Evolutionary conservation across 2,888 invertebrate species (phyloP).

Genomic region (Nephrotoma flavescens): DNA sequence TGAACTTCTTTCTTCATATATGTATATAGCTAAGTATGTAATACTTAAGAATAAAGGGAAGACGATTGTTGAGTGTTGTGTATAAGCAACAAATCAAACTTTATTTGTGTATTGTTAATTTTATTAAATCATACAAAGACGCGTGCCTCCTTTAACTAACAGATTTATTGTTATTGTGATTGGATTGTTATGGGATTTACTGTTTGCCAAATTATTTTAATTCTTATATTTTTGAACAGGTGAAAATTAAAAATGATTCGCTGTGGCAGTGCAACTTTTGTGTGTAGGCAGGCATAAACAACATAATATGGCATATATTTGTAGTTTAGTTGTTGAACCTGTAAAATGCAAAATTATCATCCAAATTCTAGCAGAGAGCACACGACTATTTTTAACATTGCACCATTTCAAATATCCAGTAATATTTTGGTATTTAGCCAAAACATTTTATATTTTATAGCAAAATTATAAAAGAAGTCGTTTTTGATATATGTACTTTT

Average conservation of each 20-base stretch:
- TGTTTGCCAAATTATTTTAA: no score
- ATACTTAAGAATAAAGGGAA: not conserved
- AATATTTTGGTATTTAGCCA: not conserved
- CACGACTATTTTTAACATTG: not conserved
- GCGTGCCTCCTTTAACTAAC: not conserved
- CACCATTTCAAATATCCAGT: not conserved
- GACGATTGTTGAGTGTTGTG: not conserved
- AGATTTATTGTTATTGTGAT: not conserved
- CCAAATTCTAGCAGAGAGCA: no score
- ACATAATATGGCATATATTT: no score
- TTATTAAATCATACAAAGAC: not conserved
- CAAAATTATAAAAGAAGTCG: not conserved
- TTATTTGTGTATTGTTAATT: not conserved
- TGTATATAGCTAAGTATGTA: not conserved
- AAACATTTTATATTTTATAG: not conserved
- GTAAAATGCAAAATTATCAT: no score
- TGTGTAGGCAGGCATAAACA: no score
- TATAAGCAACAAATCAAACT: not conserved
- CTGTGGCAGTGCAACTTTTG: no score
- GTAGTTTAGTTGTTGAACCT: no score
- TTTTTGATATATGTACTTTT: not conserved
- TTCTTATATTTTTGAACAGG: no score
- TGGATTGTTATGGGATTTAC: no score
- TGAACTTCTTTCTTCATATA: not conserved
- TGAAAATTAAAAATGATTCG: no score